These are phyloP conservation scores for Dicaeum eximium DNA, from an alignment of 2,113 vertebrate species.

Conservation along the genomic window DNA sequence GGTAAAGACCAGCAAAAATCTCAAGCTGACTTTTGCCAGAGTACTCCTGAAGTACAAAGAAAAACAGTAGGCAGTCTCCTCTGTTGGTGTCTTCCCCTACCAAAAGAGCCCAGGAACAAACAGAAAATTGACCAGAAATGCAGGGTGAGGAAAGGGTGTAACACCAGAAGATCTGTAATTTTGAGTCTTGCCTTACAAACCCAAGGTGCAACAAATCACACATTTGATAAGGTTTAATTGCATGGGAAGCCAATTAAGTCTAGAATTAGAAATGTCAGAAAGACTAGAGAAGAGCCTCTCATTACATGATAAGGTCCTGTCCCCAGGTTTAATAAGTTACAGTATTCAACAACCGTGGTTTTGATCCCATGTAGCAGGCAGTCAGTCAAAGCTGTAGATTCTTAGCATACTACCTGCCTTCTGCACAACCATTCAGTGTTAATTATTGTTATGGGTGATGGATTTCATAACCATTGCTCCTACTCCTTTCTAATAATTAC, in stretches of 20 bases:
- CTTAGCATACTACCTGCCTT: background rate
- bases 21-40: background rate
- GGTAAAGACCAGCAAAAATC: background rate
- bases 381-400: background rate
- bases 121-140: background rate
- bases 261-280: background rate
- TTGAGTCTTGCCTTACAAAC: background rate
- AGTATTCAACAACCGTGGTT: background rate
- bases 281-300: background rate
- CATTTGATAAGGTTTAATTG: background rate
- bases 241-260: background rate
- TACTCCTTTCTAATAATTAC: constrained; percentile 33
- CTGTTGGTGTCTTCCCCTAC: background rate
- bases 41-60: background rate
- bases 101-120: background rate
- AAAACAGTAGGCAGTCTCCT: background rate
- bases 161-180: background rate
- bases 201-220: background rate
- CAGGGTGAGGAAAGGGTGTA: accelerated
- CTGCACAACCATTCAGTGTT: background rate
- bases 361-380: background rate
- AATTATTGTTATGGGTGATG: constrained; percentile 36
- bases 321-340: background rate
- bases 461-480: constrained; percentile 37
- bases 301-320: background rate